Base-by-base conservation (phyloP, 2,113 vertebrate genomes). In the Peucedramus taeniatus region DNA sequence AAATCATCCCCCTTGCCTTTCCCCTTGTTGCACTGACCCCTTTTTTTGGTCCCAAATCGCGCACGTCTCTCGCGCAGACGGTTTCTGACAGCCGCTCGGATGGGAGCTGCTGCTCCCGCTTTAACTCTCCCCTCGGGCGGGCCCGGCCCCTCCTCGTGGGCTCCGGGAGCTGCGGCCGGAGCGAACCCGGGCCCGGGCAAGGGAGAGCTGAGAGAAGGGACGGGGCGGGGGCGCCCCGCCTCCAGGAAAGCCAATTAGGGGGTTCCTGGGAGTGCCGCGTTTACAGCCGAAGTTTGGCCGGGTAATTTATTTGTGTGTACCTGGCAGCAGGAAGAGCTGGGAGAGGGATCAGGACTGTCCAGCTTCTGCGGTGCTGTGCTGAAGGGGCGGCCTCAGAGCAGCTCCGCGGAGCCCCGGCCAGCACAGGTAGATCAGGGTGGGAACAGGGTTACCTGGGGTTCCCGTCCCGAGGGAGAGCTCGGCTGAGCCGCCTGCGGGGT, bases 391-490 rank as follows among this genome's bases (percentile, higher is more conserved):
- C 28, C 35, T 12, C 39, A 4, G 19, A 28, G 72, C 72, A 30
- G 68, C 78, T 53, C 26, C 13, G 0, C 1, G 0, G 24, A 1
- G 11, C 5, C 0, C 12, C 4, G 59, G 26, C 18, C 2, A 21
- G 60, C 3, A 0, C 68, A 53, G 86, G 82, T 15, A 4, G 39
- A 30, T 9, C 11, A 4, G 35, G 40, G 35, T 72, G 70, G 56
- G 30, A 39, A 0, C 7, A 5, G 37, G 10, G 27, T 7, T 19
- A 20, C 39, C 35, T 5, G n/a, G 2, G 5, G 35, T 0, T 9
- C 27, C 39, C 3, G 17, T 17, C 2, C 35, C 0, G 3, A 10
- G 20, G 50, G 22, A n/a, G 27, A 24, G 35, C 5, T 0, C 0
- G 9, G 44, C 77, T 18, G 40, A 45, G 53, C 54, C 13, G 11